Evolutionary conservation across 2,888 invertebrate species (phyloP), one percentile per base, ranked within the genome.

Genomic region (Stramonita haemastoma): DNA sequence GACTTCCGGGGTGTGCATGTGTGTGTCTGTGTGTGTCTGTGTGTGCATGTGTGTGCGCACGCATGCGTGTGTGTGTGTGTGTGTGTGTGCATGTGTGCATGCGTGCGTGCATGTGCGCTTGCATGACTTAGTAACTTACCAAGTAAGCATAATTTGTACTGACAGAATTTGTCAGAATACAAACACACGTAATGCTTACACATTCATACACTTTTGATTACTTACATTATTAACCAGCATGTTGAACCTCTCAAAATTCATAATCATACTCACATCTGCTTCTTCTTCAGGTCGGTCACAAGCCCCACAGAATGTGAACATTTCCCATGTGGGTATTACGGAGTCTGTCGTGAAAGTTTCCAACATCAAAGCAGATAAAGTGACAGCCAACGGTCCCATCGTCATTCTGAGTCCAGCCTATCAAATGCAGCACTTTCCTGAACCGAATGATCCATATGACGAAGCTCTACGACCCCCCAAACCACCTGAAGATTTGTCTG

Each of bases 401-500:
- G 73, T 73, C 73, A 22, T 73, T 29, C 26, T 73, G 73, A 22
- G 11, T 22, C 73, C 22, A 2, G 2, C 73, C 11, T 8, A 8
- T n/a, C 11, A 73, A 17, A 73, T 29, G 73, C 73, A n/a, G 26
- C 22, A 8, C n/a, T n/a, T 0, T 4, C 73, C 2, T 26, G 11
- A 29, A 8, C 73, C 73, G 5, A 26, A 26, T 22, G n/a, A 73
- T 11, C 73, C 73, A 5, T 11, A 83, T 22, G 83, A 83, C 26
- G 34, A 83, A 46, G 83, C 83, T 22, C 34, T 83, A 46, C 26
- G 46, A 34, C 22, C 36, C 2, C 17, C n/a, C 22, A 26, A 22
- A 22, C 81, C 81, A 5, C 83, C 36, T 46, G 83, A 46, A 26
- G 83, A 83, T 83, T 26, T 83, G 83, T 83, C 83, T 26, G 22